Percentiles rank a stretch among this genome's conserved stretches.
Conservation (phyloP, 2,797 vertebrate species). For the Rhadinocentrus ornatus region DNA sequence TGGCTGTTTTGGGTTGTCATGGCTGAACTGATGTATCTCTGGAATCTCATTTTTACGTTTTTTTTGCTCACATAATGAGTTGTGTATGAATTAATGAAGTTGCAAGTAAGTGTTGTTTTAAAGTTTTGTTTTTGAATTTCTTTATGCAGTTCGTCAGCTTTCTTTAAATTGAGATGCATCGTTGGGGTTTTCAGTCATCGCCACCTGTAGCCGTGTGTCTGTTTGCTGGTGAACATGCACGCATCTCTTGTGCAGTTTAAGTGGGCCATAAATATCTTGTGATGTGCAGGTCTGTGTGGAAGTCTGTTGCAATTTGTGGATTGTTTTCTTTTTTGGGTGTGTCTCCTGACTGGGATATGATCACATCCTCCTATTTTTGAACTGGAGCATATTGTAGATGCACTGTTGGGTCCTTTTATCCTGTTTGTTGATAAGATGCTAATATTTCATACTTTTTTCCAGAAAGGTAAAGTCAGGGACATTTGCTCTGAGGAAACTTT, state of each 20-base stretch:
- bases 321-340: slow-evolving; percentile 12
- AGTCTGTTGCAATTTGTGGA: slow-evolving; percentile 6
- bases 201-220: neutral
- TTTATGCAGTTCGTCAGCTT: neutral
- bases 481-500: neutral
- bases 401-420: slow-evolving; percentile 23
- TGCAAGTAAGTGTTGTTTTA: neutral
- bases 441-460: slow-evolving; percentile 29
- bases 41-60: neutral
- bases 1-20: neutral
- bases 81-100: neutral
- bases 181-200: neutral
- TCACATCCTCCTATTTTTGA: slow-evolving; percentile 44
- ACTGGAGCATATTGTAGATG: neutral
- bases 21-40: neutral
- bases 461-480: neutral
- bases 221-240: neutral
- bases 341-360: slow-evolving; percentile 17
- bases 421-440: slow-evolving; percentile 25
- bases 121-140: neutral
- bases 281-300: neutral
- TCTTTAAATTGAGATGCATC: neutral
- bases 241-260: slow-evolving; percentile 6
- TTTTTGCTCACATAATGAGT: no score
- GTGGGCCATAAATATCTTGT: slow-evolving; percentile 53